Conservation (phyloP, 2,888 invertebrate species). For the Euplexia lucipara region DNA sequence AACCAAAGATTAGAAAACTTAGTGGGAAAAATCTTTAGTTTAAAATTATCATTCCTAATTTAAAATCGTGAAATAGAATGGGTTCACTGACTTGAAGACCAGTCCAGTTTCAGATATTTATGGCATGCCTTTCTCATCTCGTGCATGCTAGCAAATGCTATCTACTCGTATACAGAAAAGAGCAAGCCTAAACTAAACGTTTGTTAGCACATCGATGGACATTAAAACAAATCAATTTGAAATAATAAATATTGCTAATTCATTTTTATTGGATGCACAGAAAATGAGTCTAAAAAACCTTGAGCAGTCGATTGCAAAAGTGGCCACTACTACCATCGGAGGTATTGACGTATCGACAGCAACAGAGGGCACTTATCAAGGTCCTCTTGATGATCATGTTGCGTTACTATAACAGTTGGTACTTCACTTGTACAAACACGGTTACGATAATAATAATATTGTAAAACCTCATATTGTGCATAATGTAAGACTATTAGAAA, state of each 20-base stretch:
- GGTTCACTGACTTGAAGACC: not conserved
- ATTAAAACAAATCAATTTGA: not conserved
- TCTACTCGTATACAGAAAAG: not conserved
- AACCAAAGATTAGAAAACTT: too few relatives aligned
- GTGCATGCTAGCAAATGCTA: not conserved
- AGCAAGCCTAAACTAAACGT: not conserved
- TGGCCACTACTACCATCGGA: slow-evolving; percentile 9
- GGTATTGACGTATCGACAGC: slow-evolving; percentile 10
- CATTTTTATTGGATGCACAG: slow-evolving; percentile 3
- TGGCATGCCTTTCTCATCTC: not conserved
- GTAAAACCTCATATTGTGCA: not conserved
- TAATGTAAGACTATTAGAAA: not conserved
- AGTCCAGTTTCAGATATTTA: slow-evolving; percentile 6
- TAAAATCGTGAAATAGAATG: not conserved
- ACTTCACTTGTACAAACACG: slow-evolving; percentile 20
- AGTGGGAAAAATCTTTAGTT: too few relatives aligned
- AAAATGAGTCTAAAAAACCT: slow-evolving; percentile 37
- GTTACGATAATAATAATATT: slow-evolving; percentile 10
- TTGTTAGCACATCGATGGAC: too few relatives aligned
- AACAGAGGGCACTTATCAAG: slow-evolving; percentile 38
- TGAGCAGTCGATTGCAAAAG: slow-evolving; percentile 45
- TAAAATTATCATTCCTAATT: too few relatives aligned
- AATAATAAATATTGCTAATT: not conserved
- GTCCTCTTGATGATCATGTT: slow-evolving; percentile 43
- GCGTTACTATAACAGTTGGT: slow-evolving; percentile 34